Evolutionary conservation across 2,888 invertebrate species (phyloP), one percentile per base, ranked within the genome.

Genomic region (Sinotaia quadrata): DNA sequence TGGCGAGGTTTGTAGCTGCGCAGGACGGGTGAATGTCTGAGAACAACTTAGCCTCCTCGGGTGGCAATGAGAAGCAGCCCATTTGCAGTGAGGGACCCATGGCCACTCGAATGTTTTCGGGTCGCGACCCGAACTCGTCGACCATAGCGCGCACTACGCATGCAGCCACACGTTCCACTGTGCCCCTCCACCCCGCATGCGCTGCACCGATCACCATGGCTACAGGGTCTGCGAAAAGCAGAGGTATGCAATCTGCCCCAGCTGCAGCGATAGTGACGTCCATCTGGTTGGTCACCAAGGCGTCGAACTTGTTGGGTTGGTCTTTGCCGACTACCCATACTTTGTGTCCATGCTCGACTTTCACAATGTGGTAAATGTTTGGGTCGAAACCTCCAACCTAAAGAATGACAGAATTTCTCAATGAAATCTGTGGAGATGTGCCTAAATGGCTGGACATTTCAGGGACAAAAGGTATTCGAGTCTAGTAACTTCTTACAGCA

Each of bases 141-240:
- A 67, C 52, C 79, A 81, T 78, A 61, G 71, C 58, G 29, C 69
- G 66, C 29, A 81, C 68, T n/a, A 70, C 73, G 37, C 62, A 68
- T 54, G 67, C 51, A 2, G 73, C 76, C 4, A 77, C 74, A 7
- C 71, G 62, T 59, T 68, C 51, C 4, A 75, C 58, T 0, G 79
- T 78, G 2, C 81, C 81, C 31, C 67, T 67, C 78, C 78, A 81
- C 0, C 81, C 81, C 1, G 79, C 73, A 56, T 81, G 81, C 8
- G 74, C 74, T 0, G 79, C 81, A 8, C 77, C 81, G 69, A 75
- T 77, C 7, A 70, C 74, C 56, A 66, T 68, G 62, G 62, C 68
- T 8, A 74, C 65, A 7, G 77, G 77, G 58, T 81, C 81, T 12
- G 79, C 81, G 69, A 81, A 76, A 15, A 81, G 27, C 29, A 78